phyloP scores from a whole-genome alignment of 2,113 vertebrate genomes.

The Circaetus gallicus region DNA sequence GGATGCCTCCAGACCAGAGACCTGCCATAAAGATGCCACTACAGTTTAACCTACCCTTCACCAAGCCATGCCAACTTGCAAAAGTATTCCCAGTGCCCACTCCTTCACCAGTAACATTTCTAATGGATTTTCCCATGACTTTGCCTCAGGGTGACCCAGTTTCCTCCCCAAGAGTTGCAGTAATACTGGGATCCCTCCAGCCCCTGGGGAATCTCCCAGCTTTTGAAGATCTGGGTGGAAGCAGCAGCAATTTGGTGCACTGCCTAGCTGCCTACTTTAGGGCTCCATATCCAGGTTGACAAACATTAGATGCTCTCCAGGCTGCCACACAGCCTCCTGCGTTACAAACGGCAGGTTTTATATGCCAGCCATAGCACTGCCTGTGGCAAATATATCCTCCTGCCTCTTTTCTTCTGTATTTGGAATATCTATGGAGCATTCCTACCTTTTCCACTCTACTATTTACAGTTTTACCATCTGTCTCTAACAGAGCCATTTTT shows the following conservation, averaged over 20 bases:
- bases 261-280: background rate
- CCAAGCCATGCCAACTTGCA: fast-evolving
- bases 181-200: background rate
- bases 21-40: background rate
- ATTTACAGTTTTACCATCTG: background rate
- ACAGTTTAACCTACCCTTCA: background rate
- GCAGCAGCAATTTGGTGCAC: background rate
- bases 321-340: background rate
- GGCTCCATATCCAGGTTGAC: background rate
- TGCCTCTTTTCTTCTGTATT: background rate
- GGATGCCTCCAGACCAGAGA: background rate
- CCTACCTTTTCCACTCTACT: background rate
- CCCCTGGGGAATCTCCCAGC: fast-evolving
- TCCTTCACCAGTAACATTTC: background rate
- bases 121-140: background rate
- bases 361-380: background rate
- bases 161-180: background rate
- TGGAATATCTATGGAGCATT: background rate
- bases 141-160: background rate
- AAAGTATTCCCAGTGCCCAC: background rate
- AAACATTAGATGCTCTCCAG: background rate
- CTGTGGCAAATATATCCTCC: background rate
- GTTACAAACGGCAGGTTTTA: fast-evolving
- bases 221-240: background rate
- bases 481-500: background rate